These are phyloP conservation scores for Sus scrofa DNA, from an alignment of 2,113 vertebrate species.

Conservation along the genomic window T2T-Sscrofa CM000812.6:123378001-123378500, in stretches of 20 bases:
- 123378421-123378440: no score
- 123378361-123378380: no score
- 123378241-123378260: conserved; percentile 20
- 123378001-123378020: background rate
- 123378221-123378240: background rate
- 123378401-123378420: no score
- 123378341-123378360: no score
- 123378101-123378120: background rate
- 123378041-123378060: background rate
- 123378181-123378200: background rate
- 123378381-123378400: no score
- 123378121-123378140: conserved; percentile 13
- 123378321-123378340: no score
- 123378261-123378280: no score
- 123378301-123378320: no score
- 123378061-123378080: background rate
- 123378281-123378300: no score
- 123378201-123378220: background rate
- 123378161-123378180: background rate
- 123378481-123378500: no score
- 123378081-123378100: background rate
- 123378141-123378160: background rate
- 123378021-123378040: background rate
- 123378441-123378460: no score
- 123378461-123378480: no score